Percentiles rank a stretch among this genome's conserved stretches.
Evolutionary conservation across 53 echinoderm and acorn worm genomes (phyloP).

Genomic region (Arbacia lixula): DNA sequence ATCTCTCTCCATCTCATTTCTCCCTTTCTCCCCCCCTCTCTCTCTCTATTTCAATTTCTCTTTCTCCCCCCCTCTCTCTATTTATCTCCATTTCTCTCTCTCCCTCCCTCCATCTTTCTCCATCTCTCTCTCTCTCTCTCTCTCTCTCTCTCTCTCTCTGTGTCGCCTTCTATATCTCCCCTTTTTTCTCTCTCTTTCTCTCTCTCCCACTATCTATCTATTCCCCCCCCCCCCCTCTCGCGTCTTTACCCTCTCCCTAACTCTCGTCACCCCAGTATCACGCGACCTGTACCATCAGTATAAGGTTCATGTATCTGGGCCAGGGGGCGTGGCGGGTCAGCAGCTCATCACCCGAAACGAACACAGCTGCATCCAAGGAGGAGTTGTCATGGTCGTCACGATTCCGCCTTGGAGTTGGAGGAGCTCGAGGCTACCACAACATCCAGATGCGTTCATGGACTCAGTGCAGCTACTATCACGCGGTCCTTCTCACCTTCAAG

Average conservation of each 20-base stretch:
- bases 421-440: no score
- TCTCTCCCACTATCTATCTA: background rate
- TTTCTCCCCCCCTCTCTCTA: background rate
- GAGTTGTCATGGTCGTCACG: no score
- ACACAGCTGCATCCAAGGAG: no score
- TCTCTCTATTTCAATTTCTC: background rate
- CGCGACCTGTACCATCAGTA: no score
- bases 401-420: no score
- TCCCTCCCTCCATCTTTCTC: background rate
- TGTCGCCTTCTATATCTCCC: background rate
- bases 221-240: background rate
- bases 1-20: background rate
- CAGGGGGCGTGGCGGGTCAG: no score
- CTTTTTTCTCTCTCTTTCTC: background rate
- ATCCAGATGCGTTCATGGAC: no score
- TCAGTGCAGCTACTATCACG: no score
- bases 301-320: no score
- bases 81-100: background rate
- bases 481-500: no score
- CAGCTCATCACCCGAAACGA: no score
- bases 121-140: background rate
- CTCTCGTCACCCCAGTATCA: no score
- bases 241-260: background rate
- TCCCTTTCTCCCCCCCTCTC: background rate
- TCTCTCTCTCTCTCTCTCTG: background rate